Base-by-base conservation (phyloP, 2,113 vertebrate species). In the Lota lota region DNA sequence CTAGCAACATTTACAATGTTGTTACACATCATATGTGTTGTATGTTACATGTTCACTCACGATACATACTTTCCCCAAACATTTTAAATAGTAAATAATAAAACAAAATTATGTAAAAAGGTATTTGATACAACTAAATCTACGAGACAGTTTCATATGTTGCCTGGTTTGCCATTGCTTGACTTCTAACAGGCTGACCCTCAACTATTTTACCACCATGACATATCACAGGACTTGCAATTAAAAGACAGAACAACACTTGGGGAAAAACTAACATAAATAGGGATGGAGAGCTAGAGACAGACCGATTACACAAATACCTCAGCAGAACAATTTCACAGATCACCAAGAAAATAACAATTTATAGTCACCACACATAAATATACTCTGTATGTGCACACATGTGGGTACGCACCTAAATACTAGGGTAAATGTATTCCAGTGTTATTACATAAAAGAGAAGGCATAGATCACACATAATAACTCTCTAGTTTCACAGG, bases 1-100 rank as follows among this genome's bases (percentile, higher is more conserved):
- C 84, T 79, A 75, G 81, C 83, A 86, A 74, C 76, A 83, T 80
- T 79, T 78, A 86, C 83, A 77, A 81, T 67, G 71, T 87, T 66
- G 63, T 86, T 73, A 81, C 54, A 66, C 67, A 65, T 66, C 7
- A 47, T 33, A 33, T 11, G 40, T 5, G 40, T 28, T 28, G 24
- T 28, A 5, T 28, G 24, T 5, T 47, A 47, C 40, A 74, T 64
- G 66, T 63, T 72, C 75, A 75, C 75, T 82, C 72, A 76, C 20
- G 1, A 58, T 69, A 64, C 66, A 62, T 53, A 68, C 78, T 64
- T 50, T 69, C 75, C 10, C 16, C 64, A 3, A 54, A 57, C 68
- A 80, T 15, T 51, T 62, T 22, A 22, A 22, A 40, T 22, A 40
- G 58, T 24, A 11, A 71, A 60, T 63, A 64, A 69, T 64, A 62